Evolutionary conservation across 2,113 vertebrate species (phyloP).

Genomic region (Alligator mississippiensis): DNA sequence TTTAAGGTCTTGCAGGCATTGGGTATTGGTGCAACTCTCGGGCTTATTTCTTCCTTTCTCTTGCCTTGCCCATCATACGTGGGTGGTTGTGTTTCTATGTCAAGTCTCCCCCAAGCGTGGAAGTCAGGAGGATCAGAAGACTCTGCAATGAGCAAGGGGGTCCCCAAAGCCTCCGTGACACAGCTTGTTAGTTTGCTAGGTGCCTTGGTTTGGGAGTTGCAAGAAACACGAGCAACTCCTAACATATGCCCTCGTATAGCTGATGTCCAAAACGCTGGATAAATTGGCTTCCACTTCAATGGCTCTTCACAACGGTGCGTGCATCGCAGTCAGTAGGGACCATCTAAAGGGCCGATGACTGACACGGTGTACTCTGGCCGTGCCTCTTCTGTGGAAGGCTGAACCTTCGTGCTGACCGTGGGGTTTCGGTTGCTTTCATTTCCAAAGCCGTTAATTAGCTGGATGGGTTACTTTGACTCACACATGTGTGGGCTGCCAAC

Average conservation of each 20-base stretch:
- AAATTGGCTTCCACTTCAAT: neutral
- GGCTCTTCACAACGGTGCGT: too few relatives aligned
- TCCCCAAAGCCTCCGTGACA: too few relatives aligned
- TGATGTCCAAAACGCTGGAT: too few relatives aligned
- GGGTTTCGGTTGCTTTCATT: neutral
- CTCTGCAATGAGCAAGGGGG: neutral
- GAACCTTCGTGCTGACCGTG: too few relatives aligned
- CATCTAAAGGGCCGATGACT: neutral
- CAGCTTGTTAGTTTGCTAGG: neutral
- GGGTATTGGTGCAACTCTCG: neutral
- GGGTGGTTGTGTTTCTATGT: neutral
- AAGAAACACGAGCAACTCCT: neutral
- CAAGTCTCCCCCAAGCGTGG: neutral
- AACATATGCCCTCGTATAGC: neutral
- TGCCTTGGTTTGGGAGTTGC: neutral
- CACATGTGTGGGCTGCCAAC: fast-evolving
- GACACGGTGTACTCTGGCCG: too few relatives aligned
- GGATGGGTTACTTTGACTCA: fast-evolving
- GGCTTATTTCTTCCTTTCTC: neutral
- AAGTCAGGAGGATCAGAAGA: neutral
- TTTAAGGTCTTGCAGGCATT: neutral
- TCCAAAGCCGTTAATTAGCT: neutral
- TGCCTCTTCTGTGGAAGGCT: neutral
- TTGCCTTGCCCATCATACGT: neutral
- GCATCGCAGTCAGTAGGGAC: neutral